Base-by-base conservation (phyloP, 2,797 vertebrate genomes). In the Neopelma chrysocephalum region DNA sequence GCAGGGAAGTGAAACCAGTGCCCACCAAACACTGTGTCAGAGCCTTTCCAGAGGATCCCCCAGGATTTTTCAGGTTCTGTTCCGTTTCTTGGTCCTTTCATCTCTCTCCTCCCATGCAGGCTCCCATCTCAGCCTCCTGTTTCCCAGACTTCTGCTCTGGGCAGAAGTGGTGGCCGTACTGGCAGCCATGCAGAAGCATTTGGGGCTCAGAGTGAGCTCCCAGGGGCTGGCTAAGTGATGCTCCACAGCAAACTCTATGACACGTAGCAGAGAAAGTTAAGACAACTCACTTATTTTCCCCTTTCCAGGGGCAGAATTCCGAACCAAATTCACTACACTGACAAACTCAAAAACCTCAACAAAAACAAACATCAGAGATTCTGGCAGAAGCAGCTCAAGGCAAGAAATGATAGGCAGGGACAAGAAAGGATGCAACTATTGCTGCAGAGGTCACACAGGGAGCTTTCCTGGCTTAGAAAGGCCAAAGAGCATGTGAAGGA, bases 201-300 rank as follows among this genome's bases (percentile, higher is more conserved):
- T 86, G 14, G 8, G 51, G 38, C 13, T 51, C 0, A 1, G 10
- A 56, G 14, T 0, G 0, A 56, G 5, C 3, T 14, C 15, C n/a
- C 21, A 14, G 13, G 10, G 4, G 4, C 38, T 65, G 56, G 45
- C 31, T 4, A 5, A 27, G n/a, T 6, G 15, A 42, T 47, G n/a
- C 5, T 81, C 12, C 16, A 25, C 31, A 48, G 32, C 12, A 47
- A 54, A 81, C 12, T 26, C 31, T 20, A 1, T 20, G 16, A 32
- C 34, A 36, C 2, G 0, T 21, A 43, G 34, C 7, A 26, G 26
- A 54, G 21, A 64, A 87, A 45, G 25, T 23, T 18, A 43, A 1
- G 6, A 31, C 47, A 51, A 38, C 38, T 57, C 62, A n/a, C 9
- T 43, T 31, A 16, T 2, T 3, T 19, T 23, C 9, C 6, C 25